Evolutionary conservation across 2,797 vertebrate species (phyloP), one percentile per base, ranked within the genome.

Genomic region (Malacoraja senta): DNA sequence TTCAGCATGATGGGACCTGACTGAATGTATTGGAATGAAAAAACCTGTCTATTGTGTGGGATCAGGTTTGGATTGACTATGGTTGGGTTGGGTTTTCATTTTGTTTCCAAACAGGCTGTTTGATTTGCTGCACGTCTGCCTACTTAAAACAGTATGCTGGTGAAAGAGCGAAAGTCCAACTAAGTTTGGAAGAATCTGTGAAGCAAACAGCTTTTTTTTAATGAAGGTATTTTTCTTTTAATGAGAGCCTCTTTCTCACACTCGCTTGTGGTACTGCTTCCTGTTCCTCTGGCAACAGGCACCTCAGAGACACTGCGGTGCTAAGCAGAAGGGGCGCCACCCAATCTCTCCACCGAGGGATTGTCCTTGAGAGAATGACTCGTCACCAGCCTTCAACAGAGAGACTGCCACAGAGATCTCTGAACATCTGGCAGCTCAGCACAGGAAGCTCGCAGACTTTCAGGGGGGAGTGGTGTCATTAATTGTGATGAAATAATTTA

Each of bases 401-500:
- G 97, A 97, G 97, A 97, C 97, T 97, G 97, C 97, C 96, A 97
- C 96, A 94, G 96, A 96, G 96, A 97, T 98, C 98, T 98, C 98
- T 94, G 97, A 99, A 98, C 98, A 99, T 99, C 98, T 99, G 98
- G 98, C 98, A 96, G 95, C 0, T 93, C 96, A 96, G 97, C 97
- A 96, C 97, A 95, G 97, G 98, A 97, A 97, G 97, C 97, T 96
- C 95, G 96, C 97, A 8, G 17, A n/a, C 71, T 74, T 74, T 74
- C 19, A 74, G 61, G 15, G 84, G 15, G n/a, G 84, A 32, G 97
- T 97, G 96, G 97, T 98, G 98, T 98, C 98, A 98, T 98, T 99
- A 98, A 98, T 98, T 97, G 98, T 98, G 98, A 99, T 98, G 98
- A 98, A 98, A 99, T 99, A 98, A 98, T 99, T 99, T 99, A 98